Conservation (phyloP, 1,140 invertebrate species). For the Lordiphosa mommai region DNA sequence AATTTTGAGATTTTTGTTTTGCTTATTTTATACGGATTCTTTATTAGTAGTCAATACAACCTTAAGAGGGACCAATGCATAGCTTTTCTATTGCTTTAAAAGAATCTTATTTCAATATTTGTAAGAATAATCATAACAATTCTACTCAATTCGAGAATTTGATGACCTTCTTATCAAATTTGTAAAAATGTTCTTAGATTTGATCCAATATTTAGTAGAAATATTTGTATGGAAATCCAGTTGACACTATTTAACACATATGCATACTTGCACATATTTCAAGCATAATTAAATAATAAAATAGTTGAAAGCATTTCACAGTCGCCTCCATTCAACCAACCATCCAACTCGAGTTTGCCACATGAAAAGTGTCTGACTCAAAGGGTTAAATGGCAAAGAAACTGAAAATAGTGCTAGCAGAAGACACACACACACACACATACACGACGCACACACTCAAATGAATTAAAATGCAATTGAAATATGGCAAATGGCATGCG, state of each 20-base stretch:
- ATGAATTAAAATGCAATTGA: slow-evolving; percentile 67
- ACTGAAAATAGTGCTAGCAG: slow-evolving; percentile 26
- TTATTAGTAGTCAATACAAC: no score
- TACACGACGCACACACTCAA: slow-evolving; percentile 31
- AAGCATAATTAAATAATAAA: slow-evolving; percentile 47
- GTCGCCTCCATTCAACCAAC: background rate
- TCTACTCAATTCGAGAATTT: no score
- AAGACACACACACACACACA: slow-evolving; percentile 1
- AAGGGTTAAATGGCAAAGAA: slow-evolving; percentile 52
- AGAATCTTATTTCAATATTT: no score
- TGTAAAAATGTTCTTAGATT: no score
- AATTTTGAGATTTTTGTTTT: no score
- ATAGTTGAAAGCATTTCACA: slow-evolving; percentile 16
- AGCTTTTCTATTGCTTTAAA: no score
- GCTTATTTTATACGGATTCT: no score
- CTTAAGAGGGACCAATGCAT: no score
- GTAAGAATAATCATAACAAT: no score
- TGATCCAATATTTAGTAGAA: no score
- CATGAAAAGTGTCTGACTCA: slow-evolving; percentile 25
- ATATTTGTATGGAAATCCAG: no score
- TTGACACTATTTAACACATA: background rate
- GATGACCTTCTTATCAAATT: no score
- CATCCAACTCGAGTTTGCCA: background rate
- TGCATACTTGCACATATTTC: slow-evolving; percentile 11
- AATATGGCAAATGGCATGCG: slow-evolving; percentile 63